A percentile compares a stretch with the other conserved stretches of the same genome.
phyloP scores from a whole-genome alignment of 2,888 invertebrate species.

The Ophraella communa region DNA sequence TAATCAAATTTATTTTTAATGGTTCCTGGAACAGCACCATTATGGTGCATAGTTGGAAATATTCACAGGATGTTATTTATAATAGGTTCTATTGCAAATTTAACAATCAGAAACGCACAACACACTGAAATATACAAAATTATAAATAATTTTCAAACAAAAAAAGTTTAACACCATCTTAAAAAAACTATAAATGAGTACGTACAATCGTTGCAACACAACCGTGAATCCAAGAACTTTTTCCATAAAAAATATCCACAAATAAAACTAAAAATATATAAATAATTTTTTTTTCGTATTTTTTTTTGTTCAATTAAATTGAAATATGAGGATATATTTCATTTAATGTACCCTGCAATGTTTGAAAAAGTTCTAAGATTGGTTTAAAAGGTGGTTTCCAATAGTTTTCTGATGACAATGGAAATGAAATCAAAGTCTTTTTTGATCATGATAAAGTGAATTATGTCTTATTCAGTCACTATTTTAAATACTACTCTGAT shows the following conservation, averaged over 20 bases:
- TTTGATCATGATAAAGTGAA: conserved; percentile 22
- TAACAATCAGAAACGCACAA: conserved; percentile 32
- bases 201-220: neutral
- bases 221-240: neutral
- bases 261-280: neutral
- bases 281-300: neutral
- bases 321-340: too few relatives aligned
- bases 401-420: neutral
- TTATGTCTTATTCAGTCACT: conserved; percentile 28
- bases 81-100: conserved; percentile 23
- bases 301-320: neutral
- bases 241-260: too few relatives aligned
- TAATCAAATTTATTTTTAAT: conserved; percentile 31
- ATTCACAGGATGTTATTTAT: conserved; percentile 23
- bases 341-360: too few relatives aligned
- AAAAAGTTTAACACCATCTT: conserved; percentile 9
- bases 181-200: conserved; percentile 1
- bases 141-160: conserved; percentile 29
- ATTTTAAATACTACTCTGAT: conserved; percentile 57
- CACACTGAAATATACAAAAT: conserved; percentile 28
- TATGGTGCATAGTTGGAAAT: conserved; percentile 33
- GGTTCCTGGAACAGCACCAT: conserved; percentile 22
- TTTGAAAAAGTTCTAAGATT: neutral
- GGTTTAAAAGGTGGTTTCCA: neutral
- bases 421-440: conserved; percentile 1